Evolutionary conservation across 2,113 vertebrate species (phyloP).

Genomic region (Peromyscus californicus): DNA sequence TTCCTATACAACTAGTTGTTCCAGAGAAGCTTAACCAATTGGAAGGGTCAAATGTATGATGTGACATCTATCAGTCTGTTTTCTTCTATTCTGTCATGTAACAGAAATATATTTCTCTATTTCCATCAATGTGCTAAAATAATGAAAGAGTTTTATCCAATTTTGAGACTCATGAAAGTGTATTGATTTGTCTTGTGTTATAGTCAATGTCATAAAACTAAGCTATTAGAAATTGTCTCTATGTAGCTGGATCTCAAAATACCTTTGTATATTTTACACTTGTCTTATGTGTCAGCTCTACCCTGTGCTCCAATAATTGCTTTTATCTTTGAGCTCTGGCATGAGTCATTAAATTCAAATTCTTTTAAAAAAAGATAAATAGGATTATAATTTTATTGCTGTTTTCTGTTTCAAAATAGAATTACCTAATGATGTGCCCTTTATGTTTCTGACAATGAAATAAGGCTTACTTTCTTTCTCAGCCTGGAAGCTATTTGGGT

Average conservation of each 20-base stretch:
- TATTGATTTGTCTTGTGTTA: background rate
- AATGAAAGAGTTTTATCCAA: background rate
- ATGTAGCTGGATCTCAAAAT: background rate
- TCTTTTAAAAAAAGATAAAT: slow-evolving; percentile 38
- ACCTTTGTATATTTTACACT: background rate
- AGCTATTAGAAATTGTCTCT: background rate
- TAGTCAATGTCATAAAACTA: background rate
- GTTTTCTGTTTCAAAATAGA: slow-evolving; percentile 55
- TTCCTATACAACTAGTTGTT: background rate
- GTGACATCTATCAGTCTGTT: background rate
- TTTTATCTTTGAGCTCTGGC: slow-evolving; percentile 9
- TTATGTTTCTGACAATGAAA: slow-evolving; percentile 1
- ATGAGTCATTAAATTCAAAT: background rate
- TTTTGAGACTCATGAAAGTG: background rate
- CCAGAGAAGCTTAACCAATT: background rate
- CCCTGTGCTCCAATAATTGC: background rate
- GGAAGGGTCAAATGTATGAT: background rate
- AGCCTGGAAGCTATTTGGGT: background rate
- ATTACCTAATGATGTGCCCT: background rate
- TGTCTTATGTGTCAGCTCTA: background rate
- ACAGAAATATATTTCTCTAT: background rate
- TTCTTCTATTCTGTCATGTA: background rate
- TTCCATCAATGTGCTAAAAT: background rate
- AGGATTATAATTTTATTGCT: slow-evolving; percentile 33
- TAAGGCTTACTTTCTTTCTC: slow-evolving; percentile 42